phyloP scores from a whole-genome alignment of 37 sponge, comb jelly and placozoan species.

The Crambe crambe region DNA sequence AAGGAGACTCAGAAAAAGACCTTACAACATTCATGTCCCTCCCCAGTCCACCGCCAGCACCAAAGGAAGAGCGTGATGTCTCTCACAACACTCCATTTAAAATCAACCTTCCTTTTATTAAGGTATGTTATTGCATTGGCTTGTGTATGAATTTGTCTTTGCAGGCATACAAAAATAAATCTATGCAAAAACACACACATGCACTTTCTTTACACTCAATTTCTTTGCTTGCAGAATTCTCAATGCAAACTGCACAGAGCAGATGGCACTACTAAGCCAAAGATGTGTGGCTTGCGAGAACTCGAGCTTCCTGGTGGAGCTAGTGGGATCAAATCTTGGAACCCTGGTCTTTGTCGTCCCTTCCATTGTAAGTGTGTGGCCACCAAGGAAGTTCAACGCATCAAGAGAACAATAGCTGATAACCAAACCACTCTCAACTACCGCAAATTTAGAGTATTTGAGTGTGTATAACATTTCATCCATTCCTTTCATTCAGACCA shows the following conservation, averaged over 20 bases:
- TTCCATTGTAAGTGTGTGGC: slow-evolving; percentile 23
- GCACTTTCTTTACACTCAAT: too few species aligned
- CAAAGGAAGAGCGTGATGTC: not conserved
- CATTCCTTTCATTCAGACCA: not conserved
- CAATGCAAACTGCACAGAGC: slow-evolving; percentile 5
- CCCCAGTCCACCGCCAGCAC: not conserved
- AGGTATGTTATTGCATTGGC: not conserved
- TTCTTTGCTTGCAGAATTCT: slow-evolving; percentile 8
- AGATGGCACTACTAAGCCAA: not conserved
- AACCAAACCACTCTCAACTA: slow-evolving; percentile 10
- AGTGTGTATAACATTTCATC: slow-evolving; percentile 16
- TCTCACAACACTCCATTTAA: not conserved
- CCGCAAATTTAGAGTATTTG: slow-evolving; percentile 16
- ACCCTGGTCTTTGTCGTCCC: not conserved
- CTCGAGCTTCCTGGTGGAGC: slow-evolving; percentile 12
- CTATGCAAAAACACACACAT: too few species aligned
- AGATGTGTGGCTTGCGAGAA: slow-evolving; percentile 25
- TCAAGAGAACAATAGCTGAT: slow-evolving; percentile 17
- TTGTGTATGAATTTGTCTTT: not conserved
- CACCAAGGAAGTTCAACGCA: slow-evolving; percentile 14
- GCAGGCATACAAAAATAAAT: not conserved
- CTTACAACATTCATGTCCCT: not conserved
- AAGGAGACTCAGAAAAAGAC: not conserved
- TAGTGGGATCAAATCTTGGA: slow-evolving; percentile 30
- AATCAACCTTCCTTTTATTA: not conserved